phyloP scores from a whole-genome alignment of 1,140 invertebrate genomes.

The Achroia grisella region DNA sequence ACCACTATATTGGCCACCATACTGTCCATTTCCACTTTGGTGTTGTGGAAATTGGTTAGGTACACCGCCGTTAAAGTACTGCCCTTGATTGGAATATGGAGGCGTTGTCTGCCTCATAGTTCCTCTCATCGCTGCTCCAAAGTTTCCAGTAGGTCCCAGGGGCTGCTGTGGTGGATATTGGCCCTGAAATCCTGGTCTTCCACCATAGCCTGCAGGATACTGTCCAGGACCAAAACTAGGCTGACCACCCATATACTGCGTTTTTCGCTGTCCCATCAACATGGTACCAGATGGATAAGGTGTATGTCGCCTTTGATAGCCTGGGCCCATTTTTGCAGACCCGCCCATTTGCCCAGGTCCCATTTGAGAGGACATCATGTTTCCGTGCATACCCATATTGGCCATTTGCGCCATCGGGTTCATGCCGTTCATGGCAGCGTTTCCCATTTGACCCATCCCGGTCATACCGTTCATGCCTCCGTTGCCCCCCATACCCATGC shows the following conservation, averaged over 20 bases:
- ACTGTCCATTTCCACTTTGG: constrained; percentile 62
- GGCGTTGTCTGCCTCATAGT: constrained; percentile 78
- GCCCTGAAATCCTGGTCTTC: constrained; percentile 78
- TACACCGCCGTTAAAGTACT: constrained; percentile 76
- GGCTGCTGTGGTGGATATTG: constrained; percentile 81
- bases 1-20: constrained; percentile 64
- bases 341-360: constrained; percentile 69
- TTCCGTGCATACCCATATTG: constrained; percentile 78
- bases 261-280: constrained; percentile 87
- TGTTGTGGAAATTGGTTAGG: constrained; percentile 72
- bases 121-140: constrained; percentile 69
- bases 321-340: constrained; percentile 77
- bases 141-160: constrained; percentile 74
- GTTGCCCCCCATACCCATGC: constrained; percentile 78
- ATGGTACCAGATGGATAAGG: constrained; percentile 87
- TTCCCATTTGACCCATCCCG: constrained; percentile 71
- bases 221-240: constrained; percentile 75
- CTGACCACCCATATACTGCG: constrained; percentile 70
- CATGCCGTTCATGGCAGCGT: constrained; percentile 69
- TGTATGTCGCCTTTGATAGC: constrained; percentile 78
- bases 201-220: constrained; percentile 74
- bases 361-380: constrained; percentile 77
- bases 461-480: constrained; percentile 77
- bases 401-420: constrained; percentile 78
- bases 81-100: constrained; percentile 77